Evolutionary conservation across 1,140 invertebrate species (phyloP).

Genomic region (Bombus sylvicola): DNA sequence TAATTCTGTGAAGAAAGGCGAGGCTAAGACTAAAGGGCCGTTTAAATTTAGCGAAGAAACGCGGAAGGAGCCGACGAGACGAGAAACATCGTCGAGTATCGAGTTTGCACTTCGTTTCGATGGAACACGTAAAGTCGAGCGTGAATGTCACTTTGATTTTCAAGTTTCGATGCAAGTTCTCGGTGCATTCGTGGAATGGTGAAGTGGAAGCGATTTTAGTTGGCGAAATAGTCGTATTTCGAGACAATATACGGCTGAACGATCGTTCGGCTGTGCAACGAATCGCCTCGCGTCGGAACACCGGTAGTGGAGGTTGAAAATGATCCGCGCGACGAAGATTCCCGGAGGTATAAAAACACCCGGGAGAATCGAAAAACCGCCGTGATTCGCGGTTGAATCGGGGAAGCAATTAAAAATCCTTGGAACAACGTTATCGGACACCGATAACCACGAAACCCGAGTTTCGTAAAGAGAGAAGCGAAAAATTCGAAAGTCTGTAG

Average conservation of each 20-base stretch:
- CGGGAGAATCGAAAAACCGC: neutral
- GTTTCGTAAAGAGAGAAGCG: accelerated
- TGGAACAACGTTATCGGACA: neutral
- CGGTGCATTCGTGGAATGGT: neutral
- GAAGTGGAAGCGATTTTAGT: neutral
- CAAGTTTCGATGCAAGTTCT: neutral
- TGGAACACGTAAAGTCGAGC: neutral
- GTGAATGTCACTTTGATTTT: neutral
- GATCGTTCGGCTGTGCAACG: neutral
- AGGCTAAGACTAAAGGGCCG: neutral
- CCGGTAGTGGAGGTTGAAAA: neutral
- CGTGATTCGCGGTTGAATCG: neutral
- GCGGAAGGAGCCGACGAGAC: neutral
- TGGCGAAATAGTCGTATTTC: neutral
- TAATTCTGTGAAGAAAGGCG: neutral
- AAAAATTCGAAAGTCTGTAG: neutral
- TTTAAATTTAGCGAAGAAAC: neutral
- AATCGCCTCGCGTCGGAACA: neutral
- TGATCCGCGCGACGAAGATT: neutral
- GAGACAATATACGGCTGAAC: neutral
- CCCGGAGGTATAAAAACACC: neutral
- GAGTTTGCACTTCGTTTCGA: neutral
- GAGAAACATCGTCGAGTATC: neutral
- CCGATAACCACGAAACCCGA: neutral
- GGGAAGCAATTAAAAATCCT: neutral